Evolutionary conservation across 2,888 invertebrate species (phyloP), one percentile per base, ranked within the genome.

Genomic region (Glyphotaelius pellucidus): DNA sequence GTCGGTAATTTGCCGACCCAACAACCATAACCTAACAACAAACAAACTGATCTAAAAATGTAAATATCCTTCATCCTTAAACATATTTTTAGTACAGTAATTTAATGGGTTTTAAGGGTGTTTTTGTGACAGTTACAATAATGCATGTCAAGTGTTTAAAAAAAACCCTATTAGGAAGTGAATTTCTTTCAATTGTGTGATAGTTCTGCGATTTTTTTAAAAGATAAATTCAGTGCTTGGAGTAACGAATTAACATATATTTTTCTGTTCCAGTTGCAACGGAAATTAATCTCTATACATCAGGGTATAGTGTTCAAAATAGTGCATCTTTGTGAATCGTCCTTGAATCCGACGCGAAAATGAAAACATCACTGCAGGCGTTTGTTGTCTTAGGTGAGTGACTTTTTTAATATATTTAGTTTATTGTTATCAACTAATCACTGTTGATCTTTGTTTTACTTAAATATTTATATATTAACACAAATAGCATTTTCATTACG

Each of bases 1-100:
- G 90, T 92, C 90, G 90, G 92, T 47, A 38, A 79, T 79, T 90
- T 85, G 90, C 92, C 90, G 92, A 42, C 88, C 90, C 25, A 90
- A 92, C 92, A 92, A 90, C 92, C 79, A 88, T 35, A 91, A 32
- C 4, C n/a, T 12, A 90, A 30, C 86, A 67, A 90, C 25, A 90
- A 67, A 52, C 67, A 42, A 86, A 19, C 52, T 25, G 5, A 67
- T 19, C 52, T 4, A 81, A 84, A 86, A 86, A 86, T n/a, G 31
- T 84, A 84, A 35, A 30, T 84, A 31, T 32, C 15, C 35, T 30
- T 47, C 52, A 87, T 85, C 25, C 85, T 19, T 7, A 38, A 85
- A 5, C 38, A 32, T 35, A 80, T 31, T 80, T 80, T 80, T 31
- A 31, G 7, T 31, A 67, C 25, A 67, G 7, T 67, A 67, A 67